Evolutionary conservation across 2,113 vertebrate species (phyloP).

Genomic region (Chionodraco myersi): DNA sequence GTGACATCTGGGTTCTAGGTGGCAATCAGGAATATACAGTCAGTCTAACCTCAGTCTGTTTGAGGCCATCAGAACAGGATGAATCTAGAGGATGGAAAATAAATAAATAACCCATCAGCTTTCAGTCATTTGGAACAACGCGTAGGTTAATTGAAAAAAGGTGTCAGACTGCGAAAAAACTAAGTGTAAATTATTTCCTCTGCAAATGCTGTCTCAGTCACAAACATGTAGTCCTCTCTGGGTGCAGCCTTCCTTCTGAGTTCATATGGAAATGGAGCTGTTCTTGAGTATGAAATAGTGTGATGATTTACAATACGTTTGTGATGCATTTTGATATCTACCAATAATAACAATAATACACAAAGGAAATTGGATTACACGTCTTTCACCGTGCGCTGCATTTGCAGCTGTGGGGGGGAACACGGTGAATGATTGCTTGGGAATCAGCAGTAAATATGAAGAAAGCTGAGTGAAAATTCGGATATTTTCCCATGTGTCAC

Average conservation of each 20-base stretch:
- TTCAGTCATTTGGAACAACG: slow-evolving; percentile 27
- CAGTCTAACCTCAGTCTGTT: slow-evolving; percentile 48
- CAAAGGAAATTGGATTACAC: slow-evolving; percentile 78
- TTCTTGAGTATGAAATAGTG: slow-evolving; percentile 52
- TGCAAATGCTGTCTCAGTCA: slow-evolving; percentile 13
- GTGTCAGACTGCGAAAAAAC: slow-evolving; percentile 35
- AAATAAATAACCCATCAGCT: slow-evolving; percentile 56
- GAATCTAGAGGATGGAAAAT: slow-evolving; percentile 44
- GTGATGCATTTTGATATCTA: slow-evolving; percentile 73
- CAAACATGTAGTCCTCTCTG: neutral
- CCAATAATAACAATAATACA: slow-evolving; percentile 77
- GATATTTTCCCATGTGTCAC: slow-evolving; percentile 78
- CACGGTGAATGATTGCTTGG: slow-evolving; percentile 66
- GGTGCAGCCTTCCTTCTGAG: slow-evolving; percentile 11
- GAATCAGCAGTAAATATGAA: slow-evolving; percentile 77
- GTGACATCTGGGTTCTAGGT: slow-evolving; percentile 71
- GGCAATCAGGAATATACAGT: slow-evolving; percentile 72
- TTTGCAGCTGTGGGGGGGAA: slow-evolving; percentile 57
- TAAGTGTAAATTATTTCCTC: slow-evolving; percentile 47
- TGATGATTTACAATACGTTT: slow-evolving; percentile 68
- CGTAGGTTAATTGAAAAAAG: slow-evolving; percentile 54
- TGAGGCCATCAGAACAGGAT: slow-evolving; percentile 33
- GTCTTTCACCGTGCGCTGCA: slow-evolving; percentile 56
- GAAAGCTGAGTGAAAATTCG: slow-evolving; percentile 74
- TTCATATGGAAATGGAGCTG: slow-evolving; percentile 63